A percentile compares a stretch with the other conserved stretches of the same genome.
These are phyloP conservation scores for Habropoda laboriosa DNA, from an alignment of 1,140 invertebrate genomes.

Conservation along the genomic window DNA sequence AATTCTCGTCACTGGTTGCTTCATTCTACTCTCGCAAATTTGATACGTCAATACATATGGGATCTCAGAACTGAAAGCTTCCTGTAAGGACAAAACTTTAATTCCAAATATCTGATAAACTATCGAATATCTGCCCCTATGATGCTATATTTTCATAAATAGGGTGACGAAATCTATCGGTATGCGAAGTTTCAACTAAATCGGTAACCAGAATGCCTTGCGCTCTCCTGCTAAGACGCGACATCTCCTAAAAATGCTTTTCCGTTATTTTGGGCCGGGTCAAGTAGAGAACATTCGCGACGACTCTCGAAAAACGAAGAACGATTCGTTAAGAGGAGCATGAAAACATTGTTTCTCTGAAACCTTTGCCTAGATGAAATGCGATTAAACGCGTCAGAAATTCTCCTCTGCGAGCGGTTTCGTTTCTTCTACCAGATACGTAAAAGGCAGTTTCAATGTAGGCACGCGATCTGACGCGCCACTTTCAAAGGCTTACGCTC, in stretches of 20 bases:
- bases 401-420: too few relatives aligned
- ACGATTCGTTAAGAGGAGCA: constrained; percentile 10
- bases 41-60: too few relatives aligned
- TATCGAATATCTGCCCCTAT: too few relatives aligned
- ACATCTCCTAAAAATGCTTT: constrained; percentile 21
- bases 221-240: too few relatives aligned
- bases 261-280: constrained; percentile 12
- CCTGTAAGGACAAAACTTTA: too few relatives aligned
- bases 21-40: constrained; percentile 9
- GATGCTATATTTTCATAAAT: too few relatives aligned
- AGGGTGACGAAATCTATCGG: too few relatives aligned
- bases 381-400: constrained; percentile 21
- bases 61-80: too few relatives aligned
- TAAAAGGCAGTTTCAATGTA: neutral
- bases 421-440: neutral
- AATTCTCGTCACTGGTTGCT: constrained; percentile 67
- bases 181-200: too few relatives aligned
- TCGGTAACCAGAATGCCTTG: too few relatives aligned
- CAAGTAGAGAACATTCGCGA: neutral
- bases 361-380: neutral
- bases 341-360: neutral
- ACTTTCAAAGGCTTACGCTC: constrained; percentile 1
- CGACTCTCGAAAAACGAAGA: neutral
- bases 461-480: neutral
- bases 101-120: too few relatives aligned